A percentile compares a stretch with the other conserved stretches of the same genome.
phyloP scores from a whole-genome alignment of 1,140 invertebrate species.

The Macrobrachium nipponense region DNA sequence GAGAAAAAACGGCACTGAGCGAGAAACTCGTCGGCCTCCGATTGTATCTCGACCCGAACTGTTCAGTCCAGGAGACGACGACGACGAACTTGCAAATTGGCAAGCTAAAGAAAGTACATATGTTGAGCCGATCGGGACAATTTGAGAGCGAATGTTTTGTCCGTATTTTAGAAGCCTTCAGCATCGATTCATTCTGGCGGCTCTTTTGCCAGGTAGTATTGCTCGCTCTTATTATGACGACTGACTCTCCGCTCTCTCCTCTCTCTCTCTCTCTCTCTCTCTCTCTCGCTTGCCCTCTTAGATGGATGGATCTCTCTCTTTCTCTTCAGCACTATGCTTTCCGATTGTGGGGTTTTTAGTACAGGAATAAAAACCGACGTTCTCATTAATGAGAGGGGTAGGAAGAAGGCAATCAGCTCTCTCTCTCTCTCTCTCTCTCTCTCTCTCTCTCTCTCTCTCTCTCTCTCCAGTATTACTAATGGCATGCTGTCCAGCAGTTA shows the following conservation, averaged over 20 bases:
- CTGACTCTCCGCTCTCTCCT: constrained; percentile 11
- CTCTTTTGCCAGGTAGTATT: background rate
- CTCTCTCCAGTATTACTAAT: background rate
- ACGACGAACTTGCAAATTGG: constrained; percentile 61
- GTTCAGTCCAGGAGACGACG: constrained; percentile 45
- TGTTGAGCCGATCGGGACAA: constrained; percentile 16
- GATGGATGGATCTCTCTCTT: no score
- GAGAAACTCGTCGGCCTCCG: constrained; percentile 31
- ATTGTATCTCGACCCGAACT: constrained; percentile 54
- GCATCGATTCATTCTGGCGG: background rate
- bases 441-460: constrained; percentile 1
- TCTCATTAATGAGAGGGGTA: no score
- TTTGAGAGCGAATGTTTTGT: no score
- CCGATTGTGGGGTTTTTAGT: background rate
- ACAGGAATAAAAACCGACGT: no score
- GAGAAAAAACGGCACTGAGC: constrained; percentile 44
- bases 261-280: background rate
- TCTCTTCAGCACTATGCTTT: background rate
- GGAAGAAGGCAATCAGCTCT: background rate
- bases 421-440: background rate
- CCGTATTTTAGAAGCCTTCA: background rate
- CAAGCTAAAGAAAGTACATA: constrained; percentile 58
- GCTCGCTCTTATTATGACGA: no score
- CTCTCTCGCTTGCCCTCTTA: background rate
- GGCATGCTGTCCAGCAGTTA: background rate